phyloP scores from a whole-genome alignment of 2,797 vertebrate species.

The Sebastes hubbsi region DNA sequence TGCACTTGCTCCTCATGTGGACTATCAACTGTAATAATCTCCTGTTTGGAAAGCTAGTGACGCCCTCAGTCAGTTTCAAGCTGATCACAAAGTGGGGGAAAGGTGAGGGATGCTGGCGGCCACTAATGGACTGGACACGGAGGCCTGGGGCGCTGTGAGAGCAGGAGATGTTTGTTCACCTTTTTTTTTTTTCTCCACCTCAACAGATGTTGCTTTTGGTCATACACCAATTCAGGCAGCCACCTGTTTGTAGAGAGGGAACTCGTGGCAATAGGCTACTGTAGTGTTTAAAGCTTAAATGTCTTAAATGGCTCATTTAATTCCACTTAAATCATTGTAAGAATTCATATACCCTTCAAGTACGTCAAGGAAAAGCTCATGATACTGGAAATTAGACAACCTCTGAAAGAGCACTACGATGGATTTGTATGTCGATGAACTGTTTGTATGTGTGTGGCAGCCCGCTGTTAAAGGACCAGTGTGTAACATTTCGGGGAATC shows the following conservation, averaged over 20 bases:
- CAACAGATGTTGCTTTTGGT: slow-evolving; percentile 67
- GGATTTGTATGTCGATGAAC: background rate
- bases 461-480: background rate
- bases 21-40: slow-evolving; percentile 12
- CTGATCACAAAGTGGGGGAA: slow-evolving; percentile 55
- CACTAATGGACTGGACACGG: slow-evolving; percentile 59
- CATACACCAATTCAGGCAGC: slow-evolving; percentile 9
- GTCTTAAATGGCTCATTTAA: background rate
- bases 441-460: background rate
- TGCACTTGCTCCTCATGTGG: background rate
- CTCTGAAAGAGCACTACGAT: background rate
- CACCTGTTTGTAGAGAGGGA: slow-evolving; percentile 26
- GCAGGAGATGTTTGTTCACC: slow-evolving; percentile 68
- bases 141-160: slow-evolving; percentile 18
- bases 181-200: slow-evolving; percentile 37
- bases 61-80: slow-evolving; percentile 7
- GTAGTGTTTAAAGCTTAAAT: background rate
- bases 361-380: background rate
- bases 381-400: background rate
- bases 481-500: no score
- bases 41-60: slow-evolving; percentile 5
- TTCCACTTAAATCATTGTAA: background rate
- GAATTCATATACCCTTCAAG: background rate
- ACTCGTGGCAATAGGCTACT: background rate
- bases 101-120: slow-evolving; percentile 52